Percentiles rank a stretch among this genome's conserved stretches.
Conservation (phyloP, 2,797 vertebrate species). For the Gobio occitaniae region DNA sequence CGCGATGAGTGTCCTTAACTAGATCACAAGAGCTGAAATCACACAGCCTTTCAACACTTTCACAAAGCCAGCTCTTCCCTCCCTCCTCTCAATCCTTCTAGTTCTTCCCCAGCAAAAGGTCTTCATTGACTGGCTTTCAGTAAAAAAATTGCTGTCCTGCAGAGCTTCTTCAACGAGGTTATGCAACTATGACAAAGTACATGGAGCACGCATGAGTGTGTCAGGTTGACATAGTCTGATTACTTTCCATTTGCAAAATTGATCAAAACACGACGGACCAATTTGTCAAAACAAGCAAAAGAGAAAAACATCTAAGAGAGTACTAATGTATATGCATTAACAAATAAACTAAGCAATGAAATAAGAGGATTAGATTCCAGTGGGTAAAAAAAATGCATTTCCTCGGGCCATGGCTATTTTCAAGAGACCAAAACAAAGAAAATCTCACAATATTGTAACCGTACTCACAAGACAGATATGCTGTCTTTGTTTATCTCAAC, state of each 20-base stretch:
- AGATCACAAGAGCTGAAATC: constrained; percentile 61
- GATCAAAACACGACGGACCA: background rate
- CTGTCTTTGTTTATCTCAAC: background rate
- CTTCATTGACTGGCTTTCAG: background rate
- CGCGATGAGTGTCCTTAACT: constrained; percentile 70
- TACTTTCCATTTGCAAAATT: background rate
- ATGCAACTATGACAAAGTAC: constrained; percentile 42
- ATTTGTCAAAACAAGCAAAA: background rate
- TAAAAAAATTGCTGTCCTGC: background rate
- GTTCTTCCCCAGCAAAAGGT: background rate
- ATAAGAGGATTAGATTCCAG: background rate
- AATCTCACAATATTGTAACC: constrained; percentile 19
- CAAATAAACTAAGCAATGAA: background rate
- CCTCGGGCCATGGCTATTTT: constrained; percentile 20
- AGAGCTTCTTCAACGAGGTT: constrained; percentile 48
- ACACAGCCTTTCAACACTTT: constrained; percentile 30
- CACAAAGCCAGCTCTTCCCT: constrained; percentile 1
- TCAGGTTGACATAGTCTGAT: background rate
- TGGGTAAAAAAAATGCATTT: background rate
- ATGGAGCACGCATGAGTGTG: background rate
- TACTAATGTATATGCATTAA: background rate
- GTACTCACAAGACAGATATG: background rate
- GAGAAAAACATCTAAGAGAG: background rate
- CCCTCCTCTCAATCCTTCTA: background rate
- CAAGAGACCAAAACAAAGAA: constrained; percentile 35